Percentiles rank a stretch among this genome's conserved stretches.
Conservation (phyloP, 2,888 invertebrate species). For the Macroteleia sp. region DNA sequence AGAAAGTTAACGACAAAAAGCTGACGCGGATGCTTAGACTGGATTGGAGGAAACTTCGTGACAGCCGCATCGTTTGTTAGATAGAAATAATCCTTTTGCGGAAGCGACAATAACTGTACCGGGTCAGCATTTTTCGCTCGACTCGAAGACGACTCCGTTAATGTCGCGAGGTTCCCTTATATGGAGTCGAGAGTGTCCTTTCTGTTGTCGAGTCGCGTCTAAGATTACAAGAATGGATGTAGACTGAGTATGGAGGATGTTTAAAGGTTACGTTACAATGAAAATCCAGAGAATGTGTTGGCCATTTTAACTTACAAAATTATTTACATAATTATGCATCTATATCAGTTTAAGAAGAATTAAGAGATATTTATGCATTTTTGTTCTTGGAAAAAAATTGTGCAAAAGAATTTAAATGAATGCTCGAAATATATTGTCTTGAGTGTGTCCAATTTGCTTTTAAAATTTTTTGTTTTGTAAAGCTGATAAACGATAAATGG, state of each 20-base stretch:
- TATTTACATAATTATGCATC: too few relatives aligned
- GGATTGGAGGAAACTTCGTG: constrained; percentile 8
- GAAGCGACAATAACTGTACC: constrained; percentile 52
- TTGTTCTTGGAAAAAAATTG: too few relatives aligned
- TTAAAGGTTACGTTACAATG: constrained; percentile 17
- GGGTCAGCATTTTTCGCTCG: constrained; percentile 50
- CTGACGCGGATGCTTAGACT: constrained; percentile 16
- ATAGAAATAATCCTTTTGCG: constrained; percentile 50
- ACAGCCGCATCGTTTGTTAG: constrained; percentile 23
- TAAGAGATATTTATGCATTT: too few relatives aligned
- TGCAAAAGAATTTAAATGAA: too few relatives aligned
- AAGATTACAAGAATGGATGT: constrained; percentile 35
- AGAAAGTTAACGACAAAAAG: constrained; percentile 39
- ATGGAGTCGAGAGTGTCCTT: constrained; percentile 35
- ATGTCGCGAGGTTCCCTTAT: constrained; percentile 42
- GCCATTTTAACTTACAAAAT: too few relatives aligned
- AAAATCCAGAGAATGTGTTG: too few relatives aligned
- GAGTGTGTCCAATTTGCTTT: too few relatives aligned
- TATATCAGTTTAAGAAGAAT: too few relatives aligned
- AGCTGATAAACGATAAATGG: too few relatives aligned
- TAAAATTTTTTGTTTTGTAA: too few relatives aligned
- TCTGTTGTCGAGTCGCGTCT: constrained; percentile 44
- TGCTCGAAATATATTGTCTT: too few relatives aligned
- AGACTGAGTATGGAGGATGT: constrained; percentile 18
- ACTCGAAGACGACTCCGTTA: constrained; percentile 54